Evolutionary conservation across 2,888 invertebrate species (phyloP).

Genomic region (Cosmia trapezina): DNA sequence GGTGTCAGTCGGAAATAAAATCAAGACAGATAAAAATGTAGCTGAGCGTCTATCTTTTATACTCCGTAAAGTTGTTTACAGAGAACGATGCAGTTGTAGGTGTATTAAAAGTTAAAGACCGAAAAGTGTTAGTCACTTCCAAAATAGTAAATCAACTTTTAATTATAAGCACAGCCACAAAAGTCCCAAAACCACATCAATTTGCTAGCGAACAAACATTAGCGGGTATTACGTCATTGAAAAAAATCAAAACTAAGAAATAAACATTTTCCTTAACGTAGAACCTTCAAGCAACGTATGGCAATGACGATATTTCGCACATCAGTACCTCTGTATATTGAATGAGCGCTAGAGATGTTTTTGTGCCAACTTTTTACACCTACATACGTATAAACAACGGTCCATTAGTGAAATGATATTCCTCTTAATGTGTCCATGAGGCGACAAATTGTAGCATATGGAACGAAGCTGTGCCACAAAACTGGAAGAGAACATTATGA

Average conservation of each 20-base stretch:
- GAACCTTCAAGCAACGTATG: slow-evolving; percentile 42
- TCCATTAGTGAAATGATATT: slow-evolving; percentile 88
- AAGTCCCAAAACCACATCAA: background rate
- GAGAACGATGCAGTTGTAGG: background rate
- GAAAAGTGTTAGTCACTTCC: background rate
- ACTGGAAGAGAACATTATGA: slow-evolving; percentile 63
- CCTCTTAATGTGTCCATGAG: slow-evolving; percentile 82
- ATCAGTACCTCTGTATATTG: slow-evolving; percentile 73
- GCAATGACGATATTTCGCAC: slow-evolving; percentile 65
- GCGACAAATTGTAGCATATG: slow-evolving; percentile 77
- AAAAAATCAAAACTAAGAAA: background rate
- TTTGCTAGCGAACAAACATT: background rate
- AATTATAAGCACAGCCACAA: background rate
- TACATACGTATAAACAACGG: slow-evolving; percentile 75
- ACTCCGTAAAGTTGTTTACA: background rate
- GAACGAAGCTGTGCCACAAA: slow-evolving; percentile 46
- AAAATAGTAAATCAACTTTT: background rate
- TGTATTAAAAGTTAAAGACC: no score
- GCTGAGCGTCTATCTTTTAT: background rate
- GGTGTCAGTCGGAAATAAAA: background rate
- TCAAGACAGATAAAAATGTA: background rate
- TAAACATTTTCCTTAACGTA: slow-evolving; percentile 24
- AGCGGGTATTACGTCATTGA: background rate
- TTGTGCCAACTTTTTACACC: slow-evolving; percentile 70
- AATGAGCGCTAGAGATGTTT: slow-evolving; percentile 68